Evolutionary conservation across 2,888 invertebrate genomes (phyloP), one percentile per base, ranked within the genome.

Genomic region (Drosophila robusta): DNA sequence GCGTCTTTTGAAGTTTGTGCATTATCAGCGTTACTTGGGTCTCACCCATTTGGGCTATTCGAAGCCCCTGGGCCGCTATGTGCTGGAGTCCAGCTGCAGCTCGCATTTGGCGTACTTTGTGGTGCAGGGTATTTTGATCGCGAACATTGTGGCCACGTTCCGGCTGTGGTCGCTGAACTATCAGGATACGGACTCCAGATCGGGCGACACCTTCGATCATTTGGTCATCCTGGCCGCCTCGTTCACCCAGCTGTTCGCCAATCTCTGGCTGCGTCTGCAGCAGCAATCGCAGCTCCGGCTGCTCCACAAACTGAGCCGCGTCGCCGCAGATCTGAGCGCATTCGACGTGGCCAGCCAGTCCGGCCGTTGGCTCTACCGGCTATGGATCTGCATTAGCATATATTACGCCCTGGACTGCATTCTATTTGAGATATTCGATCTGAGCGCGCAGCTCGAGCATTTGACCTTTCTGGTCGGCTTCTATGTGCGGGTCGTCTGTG

Each of bases 21-120:
- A 65, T 8, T 63, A 68, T 42, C 84, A 81, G 51, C 81, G 80
- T n/a, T 77, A 64, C 5, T 49, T 87, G 62, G 73, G 85, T 0
- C n/a, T 84, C 0, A 61, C 46, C 2, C 57, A 78, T 44, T 6
- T 87, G 49, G 50, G 50, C 39, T 70, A 69, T 6, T 69, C 49
- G 7, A 36, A 16, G 0, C 0, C 7, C 0, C 24, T 32, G 2
- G 3, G 42, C 3, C 16, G 42, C 2, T 77, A 77, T 44, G 14
- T 54, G 7, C 42, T 84, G 0, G 26, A 46, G 6, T 26, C 45
- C 0, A 63, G 29, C 7, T 77, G 62, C 60, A 0, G 11, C 3
- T 69, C 68, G 0, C 18, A 14, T 38, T 3, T 36, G 4, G 3
- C 39, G 1, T 36, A 65, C 2, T 3, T 65, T 9, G 0, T 70